Base-by-base conservation (phyloP, 2,797 vertebrate species). In the Mycteria americana region DNA sequence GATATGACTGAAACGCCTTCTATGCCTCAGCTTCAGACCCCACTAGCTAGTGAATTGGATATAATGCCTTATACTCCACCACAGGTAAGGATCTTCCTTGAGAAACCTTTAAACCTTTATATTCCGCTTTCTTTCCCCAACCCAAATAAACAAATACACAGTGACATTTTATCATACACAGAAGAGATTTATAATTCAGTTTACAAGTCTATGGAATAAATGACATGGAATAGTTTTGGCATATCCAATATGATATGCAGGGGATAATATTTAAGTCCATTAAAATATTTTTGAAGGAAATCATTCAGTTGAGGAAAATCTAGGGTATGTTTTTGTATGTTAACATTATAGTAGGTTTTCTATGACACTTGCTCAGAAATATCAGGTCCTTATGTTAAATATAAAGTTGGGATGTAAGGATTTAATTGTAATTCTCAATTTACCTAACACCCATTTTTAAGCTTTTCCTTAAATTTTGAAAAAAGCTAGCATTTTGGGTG, bases 31-130 rank as follows among this genome's bases (percentile, higher is more conserved):
- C 98, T 99, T 92, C 99, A 99, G 93, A 98, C 99, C 9, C 98
- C 99, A 0, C 93, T 99, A 96, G 96, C 98, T 76, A 98, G 97
- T 95, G 99, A 99, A 76, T 96, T 99, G 98, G 99, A 99, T 92
- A 98, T 99, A 92, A 98, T 99, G 98, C 98, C 99, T 80, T 99
- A 99, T 89, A 99, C 99, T 56, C 99, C 99, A 41, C 99, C 99
- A 51, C 99, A 99, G 99, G 99, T 99, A 97, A 98, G 90, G 60
- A 45, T 73, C 78, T 88, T 65, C 28, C 63, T 51, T 79, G 64
- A 80, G 85, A 81, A 86, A 28, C 18, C 39, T 67, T 89, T 87
- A 45, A 82, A 60, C 45, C 22, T 89, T 81, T 19, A 7, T 33
- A 4, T 82, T 77, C 45, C 2, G 1, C 21, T 3, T 83, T 82